phyloP scores from a whole-genome alignment of 2,797 vertebrate species.

The Sebastes taczanowskii region DNA sequence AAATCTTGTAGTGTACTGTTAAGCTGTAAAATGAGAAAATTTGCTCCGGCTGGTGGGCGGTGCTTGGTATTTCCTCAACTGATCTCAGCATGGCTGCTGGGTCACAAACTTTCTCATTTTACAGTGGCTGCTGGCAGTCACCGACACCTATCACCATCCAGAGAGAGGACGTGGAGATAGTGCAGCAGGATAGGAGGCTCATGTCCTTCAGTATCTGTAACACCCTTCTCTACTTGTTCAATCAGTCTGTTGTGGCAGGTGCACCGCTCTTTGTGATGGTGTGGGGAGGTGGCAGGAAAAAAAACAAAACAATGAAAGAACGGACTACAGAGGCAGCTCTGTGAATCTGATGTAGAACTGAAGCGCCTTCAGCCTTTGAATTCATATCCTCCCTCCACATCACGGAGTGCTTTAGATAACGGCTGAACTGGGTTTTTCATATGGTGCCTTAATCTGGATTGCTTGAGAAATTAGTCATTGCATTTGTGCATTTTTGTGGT shows the following conservation, averaged over 20 bases:
- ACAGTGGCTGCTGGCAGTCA: background rate
- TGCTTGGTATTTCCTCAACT: no score
- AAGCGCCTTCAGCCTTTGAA: background rate
- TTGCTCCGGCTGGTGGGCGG: no score
- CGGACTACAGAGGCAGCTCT: background rate
- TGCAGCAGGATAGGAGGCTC: background rate
- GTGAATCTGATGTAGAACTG: background rate
- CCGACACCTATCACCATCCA: slow-evolving; percentile 8
- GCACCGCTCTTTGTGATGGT: background rate
- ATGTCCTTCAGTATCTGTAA: background rate
- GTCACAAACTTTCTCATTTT: no score
- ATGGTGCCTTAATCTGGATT: background rate
- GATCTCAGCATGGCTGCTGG: no score
- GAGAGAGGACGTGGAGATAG: background rate
- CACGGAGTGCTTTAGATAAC: background rate
- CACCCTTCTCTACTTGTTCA: slow-evolving; percentile 15
- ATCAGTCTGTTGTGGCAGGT: slow-evolving; percentile 10
- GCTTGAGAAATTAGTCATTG: background rate
- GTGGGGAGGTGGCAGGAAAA: background rate
- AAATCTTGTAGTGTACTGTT: no score
- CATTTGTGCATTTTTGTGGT: background rate
- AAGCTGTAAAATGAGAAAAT: no score
- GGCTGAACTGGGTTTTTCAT: background rate
- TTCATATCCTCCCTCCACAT: background rate
- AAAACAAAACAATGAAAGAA: background rate